Evolutionary conservation across 2,888 invertebrate genomes (phyloP), one percentile per base, ranked within the genome.

Genomic region (Drosophila phalerata): DNA sequence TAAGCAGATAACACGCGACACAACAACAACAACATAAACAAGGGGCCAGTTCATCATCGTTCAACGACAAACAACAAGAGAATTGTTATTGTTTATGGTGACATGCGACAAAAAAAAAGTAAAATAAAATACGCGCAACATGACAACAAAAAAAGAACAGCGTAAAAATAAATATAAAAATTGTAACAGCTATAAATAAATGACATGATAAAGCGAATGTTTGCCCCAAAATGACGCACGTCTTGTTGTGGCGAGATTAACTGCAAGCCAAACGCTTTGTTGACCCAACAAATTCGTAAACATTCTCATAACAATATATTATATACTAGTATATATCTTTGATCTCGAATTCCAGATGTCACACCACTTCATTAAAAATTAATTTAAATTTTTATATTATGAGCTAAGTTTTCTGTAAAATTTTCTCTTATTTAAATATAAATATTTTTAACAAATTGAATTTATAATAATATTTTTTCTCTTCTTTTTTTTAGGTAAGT

Each of bases 1-100:
- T 84, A 81, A 73, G 55, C 81, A 66, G 79, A 79, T 77, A 77
- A 69, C 76, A 78, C 63, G 81, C 78, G 78, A 71, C 82, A 73
- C 10, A 22, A 30, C 34, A 52, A 28, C 15, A 65, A 42, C 37
- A 55, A 42, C 60, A 58, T 51, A 13, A 55, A 38, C 34, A 28
- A 15, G 38, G 51, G 22, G 32, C 15, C 28, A 65, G 73, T 73
- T 77, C 69, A 77, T 65, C 69, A 65, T 25, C 45, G 56, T n/a
- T 34, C 51, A 47, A 10, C 43, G 38, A 43, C 34, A 38, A 71
- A 47, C 42, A 32, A 28, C 42, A 32, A 28, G 49, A 19, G 55
- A 52, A 69, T 76, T 73, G 69, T 73, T 66, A 73, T 77, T 77
- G 63, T 77, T 77, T 66, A 69, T 61, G 75, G 30, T 61, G 73